Percentiles rank a stretch among this genome's conserved stretches.
These are phyloP conservation scores for Poeciliopsis prolifica DNA, from an alignment of 2,113 vertebrate species.

Conservation along the genomic window DNA sequence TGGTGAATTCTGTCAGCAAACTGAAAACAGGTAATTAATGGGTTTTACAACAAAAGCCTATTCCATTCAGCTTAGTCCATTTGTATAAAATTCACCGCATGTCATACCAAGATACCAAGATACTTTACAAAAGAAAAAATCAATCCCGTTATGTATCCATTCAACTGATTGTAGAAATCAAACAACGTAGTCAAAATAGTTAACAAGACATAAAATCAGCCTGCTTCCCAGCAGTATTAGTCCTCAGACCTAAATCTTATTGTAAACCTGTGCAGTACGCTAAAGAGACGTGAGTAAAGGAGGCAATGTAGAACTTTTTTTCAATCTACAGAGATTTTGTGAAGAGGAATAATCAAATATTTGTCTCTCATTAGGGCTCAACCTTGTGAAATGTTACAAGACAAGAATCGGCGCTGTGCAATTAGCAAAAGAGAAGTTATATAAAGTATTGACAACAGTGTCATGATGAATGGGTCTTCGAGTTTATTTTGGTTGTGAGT, in stretches of 20 bases:
- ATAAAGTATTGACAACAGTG: neutral
- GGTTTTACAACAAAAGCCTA: too few relatives aligned
- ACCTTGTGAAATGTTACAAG: neutral
- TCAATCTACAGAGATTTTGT: neutral
- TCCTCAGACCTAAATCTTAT: too few relatives aligned
- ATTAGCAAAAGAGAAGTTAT: neutral
- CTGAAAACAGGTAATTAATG: too few relatives aligned
- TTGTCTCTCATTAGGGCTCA: neutral
- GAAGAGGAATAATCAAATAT: neutral
- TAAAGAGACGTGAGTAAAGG: too few relatives aligned
- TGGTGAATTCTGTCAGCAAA: too few relatives aligned
- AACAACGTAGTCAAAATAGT: neutral
- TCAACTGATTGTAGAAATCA: neutral
- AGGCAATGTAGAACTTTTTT: neutral
- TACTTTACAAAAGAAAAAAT: too few relatives aligned
- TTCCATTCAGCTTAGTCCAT: too few relatives aligned
- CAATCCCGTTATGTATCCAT: too few relatives aligned
- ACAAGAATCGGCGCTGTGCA: neutral
- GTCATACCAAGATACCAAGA: too few relatives aligned
- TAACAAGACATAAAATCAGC: neutral
- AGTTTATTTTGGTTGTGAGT: neutral
- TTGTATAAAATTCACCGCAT: too few relatives aligned
- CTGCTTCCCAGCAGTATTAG: neutral
- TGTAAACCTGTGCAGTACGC: too few relatives aligned
- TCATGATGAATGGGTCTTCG: neutral